phyloP scores from a whole-genome alignment of 2,888 invertebrate genomes.

The Archips xylosteana region DNA sequence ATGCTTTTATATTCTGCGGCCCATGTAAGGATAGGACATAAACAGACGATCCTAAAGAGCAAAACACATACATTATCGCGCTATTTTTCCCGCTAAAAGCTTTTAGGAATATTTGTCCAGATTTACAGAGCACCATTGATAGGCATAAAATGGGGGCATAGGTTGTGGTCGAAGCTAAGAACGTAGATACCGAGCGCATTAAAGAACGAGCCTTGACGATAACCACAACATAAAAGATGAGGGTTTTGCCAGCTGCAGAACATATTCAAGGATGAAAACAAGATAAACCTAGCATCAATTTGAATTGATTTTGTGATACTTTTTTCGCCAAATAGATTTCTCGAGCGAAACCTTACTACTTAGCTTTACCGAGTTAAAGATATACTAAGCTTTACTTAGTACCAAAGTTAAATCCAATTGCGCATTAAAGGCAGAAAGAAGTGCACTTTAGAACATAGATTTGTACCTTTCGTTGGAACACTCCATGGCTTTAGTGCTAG shows the following conservation, averaged over 20 bases:
- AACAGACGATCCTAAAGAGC: not conserved
- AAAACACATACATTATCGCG: slow-evolving; percentile 25
- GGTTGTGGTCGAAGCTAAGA: slow-evolving; percentile 49
- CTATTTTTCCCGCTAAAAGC: slow-evolving; percentile 23
- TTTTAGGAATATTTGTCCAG: slow-evolving; percentile 19
- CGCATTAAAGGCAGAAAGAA: not conserved
- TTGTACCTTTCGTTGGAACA: not conserved
- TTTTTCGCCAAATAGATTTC: not conserved
- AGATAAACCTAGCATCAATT: slow-evolving; percentile 7
- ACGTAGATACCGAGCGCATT: slow-evolving; percentile 52
- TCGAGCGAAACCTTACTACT: not conserved
- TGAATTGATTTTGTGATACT: not conserved
- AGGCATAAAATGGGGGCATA: slow-evolving; percentile 48
- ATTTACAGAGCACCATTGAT: slow-evolving; percentile 36
- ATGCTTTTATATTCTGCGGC: no score
- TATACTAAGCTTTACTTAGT: not conserved
- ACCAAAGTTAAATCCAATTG: not conserved
- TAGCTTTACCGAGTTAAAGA: no score
- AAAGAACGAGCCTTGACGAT: slow-evolving; percentile 56
- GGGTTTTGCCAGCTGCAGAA: slow-evolving; percentile 59
- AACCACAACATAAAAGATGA: slow-evolving; percentile 65
- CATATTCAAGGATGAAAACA: slow-evolving; percentile 24
- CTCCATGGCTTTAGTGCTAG: not conserved
- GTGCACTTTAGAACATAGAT: not conserved
- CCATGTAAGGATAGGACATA: not conserved